Evolutionary conservation across 2,888 invertebrate species (phyloP).

Genomic region (Keiferia lycopersicella): DNA sequence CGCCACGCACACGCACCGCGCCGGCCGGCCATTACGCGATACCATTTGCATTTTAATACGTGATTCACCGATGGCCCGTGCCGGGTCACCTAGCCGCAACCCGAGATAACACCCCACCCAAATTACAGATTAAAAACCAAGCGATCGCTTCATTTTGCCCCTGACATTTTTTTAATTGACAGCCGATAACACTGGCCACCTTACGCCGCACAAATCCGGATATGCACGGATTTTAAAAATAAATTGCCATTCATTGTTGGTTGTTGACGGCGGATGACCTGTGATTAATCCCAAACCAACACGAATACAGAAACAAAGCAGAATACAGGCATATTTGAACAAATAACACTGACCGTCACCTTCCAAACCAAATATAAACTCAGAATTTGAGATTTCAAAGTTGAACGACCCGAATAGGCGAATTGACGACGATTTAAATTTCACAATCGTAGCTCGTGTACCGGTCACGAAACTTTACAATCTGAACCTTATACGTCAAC

Average conservation of each 20-base stretch:
- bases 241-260: constrained; percentile 6
- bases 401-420: constrained; percentile 13
- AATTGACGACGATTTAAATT: constrained; percentile 5
- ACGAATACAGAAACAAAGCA: neutral
- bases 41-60: constrained; percentile 46
- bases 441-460: constrained; percentile 6
- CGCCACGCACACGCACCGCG: constrained; percentile 26
- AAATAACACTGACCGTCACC: neutral
- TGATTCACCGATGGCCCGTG: constrained; percentile 37
- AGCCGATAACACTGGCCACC: constrained; percentile 1
- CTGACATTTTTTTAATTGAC: constrained; percentile 4
- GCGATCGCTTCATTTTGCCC: constrained; percentile 22
- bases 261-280: neutral
- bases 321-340: neutral
- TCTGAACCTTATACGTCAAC: neutral
- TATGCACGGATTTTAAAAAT: constrained; percentile 10
- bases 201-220: neutral
- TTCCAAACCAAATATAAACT: neutral
- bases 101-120: constrained; percentile 24
- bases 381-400: constrained; percentile 9
- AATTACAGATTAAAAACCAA: constrained; percentile 22
- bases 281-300: constrained; percentile 1
- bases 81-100: constrained; percentile 29
- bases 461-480: constrained; percentile 5
- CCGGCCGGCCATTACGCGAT: constrained; percentile 37